Percentiles rank a stretch among this genome's conserved stretches.
Conservation (phyloP, 1,140 invertebrate species). For the Rhagoletis pomonella region DNA sequence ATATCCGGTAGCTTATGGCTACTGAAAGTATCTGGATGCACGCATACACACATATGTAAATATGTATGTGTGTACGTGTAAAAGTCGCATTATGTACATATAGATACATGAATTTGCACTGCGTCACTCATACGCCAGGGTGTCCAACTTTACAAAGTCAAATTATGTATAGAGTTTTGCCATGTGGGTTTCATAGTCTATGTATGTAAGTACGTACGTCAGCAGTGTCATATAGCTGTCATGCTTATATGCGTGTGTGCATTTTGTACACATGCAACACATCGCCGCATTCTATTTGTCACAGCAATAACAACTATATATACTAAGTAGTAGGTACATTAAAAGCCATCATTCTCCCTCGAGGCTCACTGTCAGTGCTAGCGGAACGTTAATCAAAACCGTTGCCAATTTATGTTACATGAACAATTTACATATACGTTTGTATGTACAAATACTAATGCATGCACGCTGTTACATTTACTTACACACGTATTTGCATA, state of each 20-base stretch:
- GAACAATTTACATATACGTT: neutral
- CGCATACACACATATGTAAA: neutral
- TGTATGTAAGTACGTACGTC: neutral
- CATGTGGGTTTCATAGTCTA: neutral
- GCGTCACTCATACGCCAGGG: slow-evolving; percentile 14
- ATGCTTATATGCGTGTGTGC: neutral
- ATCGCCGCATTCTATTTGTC: neutral
- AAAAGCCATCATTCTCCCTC: neutral
- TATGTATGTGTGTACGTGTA: neutral
- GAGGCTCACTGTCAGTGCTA: neutral
- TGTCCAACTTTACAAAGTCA: neutral
- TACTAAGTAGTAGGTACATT: too few relatives aligned
- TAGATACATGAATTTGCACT: neutral
- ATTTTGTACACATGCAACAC: neutral
- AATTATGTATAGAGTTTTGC: neutral
- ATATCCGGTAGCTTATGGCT: slow-evolving; percentile 18
- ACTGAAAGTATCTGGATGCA: too few relatives aligned
- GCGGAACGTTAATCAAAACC: slow-evolving; percentile 4
- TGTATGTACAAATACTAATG: neutral
- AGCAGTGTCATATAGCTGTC: neutral
- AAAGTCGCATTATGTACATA: too few relatives aligned
- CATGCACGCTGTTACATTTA: neutral
- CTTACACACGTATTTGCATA: neutral
- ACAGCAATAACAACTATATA: neutral
- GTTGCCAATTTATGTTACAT: slow-evolving; percentile 13